Conservation (phyloP, 2,113 vertebrate species). For the Mixornis gularis region DNA sequence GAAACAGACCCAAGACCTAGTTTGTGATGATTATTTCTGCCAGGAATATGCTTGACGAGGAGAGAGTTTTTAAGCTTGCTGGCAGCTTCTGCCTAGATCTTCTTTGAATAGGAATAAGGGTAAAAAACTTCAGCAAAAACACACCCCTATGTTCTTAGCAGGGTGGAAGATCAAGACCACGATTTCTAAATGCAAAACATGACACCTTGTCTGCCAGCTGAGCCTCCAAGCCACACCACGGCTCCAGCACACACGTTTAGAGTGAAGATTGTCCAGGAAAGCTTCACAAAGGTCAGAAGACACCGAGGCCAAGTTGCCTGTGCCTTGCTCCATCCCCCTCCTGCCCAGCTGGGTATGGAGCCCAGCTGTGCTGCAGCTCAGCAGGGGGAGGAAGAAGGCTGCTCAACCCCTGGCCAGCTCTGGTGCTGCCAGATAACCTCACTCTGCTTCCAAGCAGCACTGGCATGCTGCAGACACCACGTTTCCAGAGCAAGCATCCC, state of each 20-base stretch:
- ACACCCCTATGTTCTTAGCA: not conserved
- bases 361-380: not conserved
- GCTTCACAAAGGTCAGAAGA: not conserved
- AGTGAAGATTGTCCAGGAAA: not conserved
- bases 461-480: not conserved
- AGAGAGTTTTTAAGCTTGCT: not conserved
- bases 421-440: not conserved
- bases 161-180: not conserved
- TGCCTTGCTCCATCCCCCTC: not conserved
- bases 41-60: not conserved
- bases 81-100: not conserved
- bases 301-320: not conserved
- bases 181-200: not conserved
- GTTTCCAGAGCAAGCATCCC: not conserved
- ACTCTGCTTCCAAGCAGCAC: not conserved
- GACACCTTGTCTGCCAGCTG: not conserved
- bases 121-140: not conserved
- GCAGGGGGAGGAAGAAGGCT: not conserved
- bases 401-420: not conserved
- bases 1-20: slow-evolving; percentile 7
- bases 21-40: not conserved
- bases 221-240: not conserved
- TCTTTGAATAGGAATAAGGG: not conserved
- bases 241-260: accelerated
- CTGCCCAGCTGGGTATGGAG: not conserved